These are phyloP conservation scores for Eupithecia vulgata DNA, from an alignment of 2,888 invertebrate genomes.

Conservation along the genomic window DNA sequence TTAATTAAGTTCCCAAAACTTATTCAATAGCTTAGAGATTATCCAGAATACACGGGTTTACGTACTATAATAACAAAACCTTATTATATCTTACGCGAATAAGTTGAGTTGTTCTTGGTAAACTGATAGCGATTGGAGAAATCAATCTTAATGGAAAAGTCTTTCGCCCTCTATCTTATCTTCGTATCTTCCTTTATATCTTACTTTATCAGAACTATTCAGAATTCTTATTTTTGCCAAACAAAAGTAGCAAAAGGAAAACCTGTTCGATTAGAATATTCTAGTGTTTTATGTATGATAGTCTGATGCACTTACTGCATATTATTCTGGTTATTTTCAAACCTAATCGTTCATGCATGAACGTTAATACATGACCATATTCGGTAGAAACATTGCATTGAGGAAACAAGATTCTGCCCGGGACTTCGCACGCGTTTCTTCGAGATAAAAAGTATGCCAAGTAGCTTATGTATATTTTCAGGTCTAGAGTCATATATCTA, in stretches of 20 bases:
- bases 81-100: too few species aligned
- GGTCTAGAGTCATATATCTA: too few species aligned
- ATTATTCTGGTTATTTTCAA: not conserved
- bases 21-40: too few species aligned
- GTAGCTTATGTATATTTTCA: not conserved
- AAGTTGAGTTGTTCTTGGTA: not conserved
- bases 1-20: too few species aligned
- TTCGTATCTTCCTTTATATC: not conserved
- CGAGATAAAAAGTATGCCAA: too few species aligned
- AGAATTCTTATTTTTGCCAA: not conserved
- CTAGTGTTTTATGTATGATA: not conserved
- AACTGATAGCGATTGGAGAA: not conserved
- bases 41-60: too few species aligned
- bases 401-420: not conserved
- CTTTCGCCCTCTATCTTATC: not conserved
- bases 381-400: not conserved
- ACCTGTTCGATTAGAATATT: not conserved
- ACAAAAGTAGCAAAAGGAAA: not conserved
- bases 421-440: not conserved
- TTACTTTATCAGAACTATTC: not conserved
- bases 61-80: too few species aligned
- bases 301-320: not conserved
- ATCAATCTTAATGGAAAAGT: not conserved
- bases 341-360: not conserved
- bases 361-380: not conserved